These are phyloP conservation scores for Opisthocomus hoazin DNA, from an alignment of 2,113 vertebrate genomes.

Conservation along the genomic window DNA sequence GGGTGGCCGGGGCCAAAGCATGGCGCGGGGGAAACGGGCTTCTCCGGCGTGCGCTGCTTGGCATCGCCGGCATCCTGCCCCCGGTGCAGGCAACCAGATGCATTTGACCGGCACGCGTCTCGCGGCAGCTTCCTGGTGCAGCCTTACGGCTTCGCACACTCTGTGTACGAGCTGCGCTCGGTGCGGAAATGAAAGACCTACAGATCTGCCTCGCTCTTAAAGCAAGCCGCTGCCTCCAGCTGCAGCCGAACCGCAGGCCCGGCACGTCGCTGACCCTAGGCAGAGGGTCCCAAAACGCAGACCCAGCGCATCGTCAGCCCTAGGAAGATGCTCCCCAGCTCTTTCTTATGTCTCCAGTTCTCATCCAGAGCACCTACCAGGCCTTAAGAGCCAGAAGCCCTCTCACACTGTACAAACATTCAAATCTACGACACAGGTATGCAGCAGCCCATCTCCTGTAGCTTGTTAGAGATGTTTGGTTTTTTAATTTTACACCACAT, in stretches of 20 bases:
- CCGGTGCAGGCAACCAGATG: fast-evolving
- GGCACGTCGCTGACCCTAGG: fast-evolving
- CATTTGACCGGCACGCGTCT: fast-evolving
- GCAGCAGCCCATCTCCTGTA: too few species aligned
- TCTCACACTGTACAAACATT: background rate
- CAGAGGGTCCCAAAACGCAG: background rate
- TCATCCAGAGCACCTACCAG: background rate
- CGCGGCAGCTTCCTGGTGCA: background rate
- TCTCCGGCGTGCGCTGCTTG: fast-evolving
- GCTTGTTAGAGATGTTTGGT: fast-evolving
- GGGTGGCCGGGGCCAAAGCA: background rate
- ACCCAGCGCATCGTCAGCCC: fast-evolving
- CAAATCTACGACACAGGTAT: fast-evolving
- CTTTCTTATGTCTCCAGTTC: background rate
- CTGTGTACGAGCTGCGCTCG: fast-evolving
- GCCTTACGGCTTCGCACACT: background rate
- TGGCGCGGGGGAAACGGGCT: fast-evolving
- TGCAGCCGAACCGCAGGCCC: fast-evolving
- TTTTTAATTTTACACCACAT: background rate
- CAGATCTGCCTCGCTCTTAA: background rate
- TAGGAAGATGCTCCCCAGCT: background rate
- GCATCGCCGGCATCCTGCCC: background rate
- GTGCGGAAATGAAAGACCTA: background rate
- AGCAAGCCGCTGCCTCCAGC: background rate
- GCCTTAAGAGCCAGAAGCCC: background rate